Base-by-base conservation (phyloP, 2,888 invertebrate species). In the Gymnosoma rotundatum region DNA sequence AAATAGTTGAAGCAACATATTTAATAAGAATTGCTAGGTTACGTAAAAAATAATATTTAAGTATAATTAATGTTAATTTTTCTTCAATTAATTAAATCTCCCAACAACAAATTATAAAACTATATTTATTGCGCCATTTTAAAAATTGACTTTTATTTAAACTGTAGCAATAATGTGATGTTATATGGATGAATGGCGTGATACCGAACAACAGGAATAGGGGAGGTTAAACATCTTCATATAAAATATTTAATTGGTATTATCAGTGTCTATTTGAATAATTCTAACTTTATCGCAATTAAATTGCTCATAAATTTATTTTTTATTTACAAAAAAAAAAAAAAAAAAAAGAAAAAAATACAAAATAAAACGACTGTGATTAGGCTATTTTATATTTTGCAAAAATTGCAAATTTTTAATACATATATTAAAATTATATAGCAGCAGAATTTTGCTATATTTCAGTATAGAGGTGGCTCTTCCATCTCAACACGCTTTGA, bases 61-160 rank as follows among this genome's bases (percentile, higher is more conserved):
- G 1, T 42, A 42, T 42, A 42, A 42, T 42, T 42, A 12, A 42
- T 42, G 42, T 42, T 42, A 42, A 42, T 42, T 2, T 42, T 12
- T 42, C 12, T 42, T 2, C 42, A 42, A 42, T 42, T 42, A 42
- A 12, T 42, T 42, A 42, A 42, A 42, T 42, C 12, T 10, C 4
- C 12, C 42, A 42, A 42, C 42, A 12, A 42, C 42, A 42, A 36
- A 32, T 2, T 56, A 50, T 58, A 38, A 25, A 73, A 45, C 64
- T 2, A 25, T 64, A 66, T 75, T 75, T 45, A 75, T 75, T 70
- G 75, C 83, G 75, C 79, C 72, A 76, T 73, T 72, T 56, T 12
- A 36, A 58, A 56, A 45, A 70, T 16, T 50, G 50, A 18, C 6
- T 66, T 66, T 32, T 18, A 18, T 42, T 54, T 54, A 14, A 54